A percentile compares a stretch with the other conserved stretches of the same genome.
Conservation (phyloP, 2,888 invertebrate genomes). For the Lingula anatina region DNA sequence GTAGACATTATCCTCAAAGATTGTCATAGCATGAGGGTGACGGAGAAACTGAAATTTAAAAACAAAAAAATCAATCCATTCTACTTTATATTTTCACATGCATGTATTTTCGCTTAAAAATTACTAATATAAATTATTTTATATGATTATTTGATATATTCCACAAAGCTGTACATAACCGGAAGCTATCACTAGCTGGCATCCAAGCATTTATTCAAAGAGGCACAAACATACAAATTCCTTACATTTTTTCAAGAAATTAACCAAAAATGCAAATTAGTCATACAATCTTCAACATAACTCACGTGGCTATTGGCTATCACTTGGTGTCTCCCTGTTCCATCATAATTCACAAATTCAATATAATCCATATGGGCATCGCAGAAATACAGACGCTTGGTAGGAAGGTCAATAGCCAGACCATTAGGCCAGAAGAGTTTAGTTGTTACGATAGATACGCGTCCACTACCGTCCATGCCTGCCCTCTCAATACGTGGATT, state of each 20-base stretch:
- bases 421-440: constrained; percentile 99
- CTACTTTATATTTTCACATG: too few species aligned
- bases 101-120: too few species aligned
- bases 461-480: constrained; percentile 89
- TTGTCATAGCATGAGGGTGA: constrained; percentile 73
- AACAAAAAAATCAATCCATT: too few species aligned
- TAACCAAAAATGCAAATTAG: too few species aligned
- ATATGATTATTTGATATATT: too few species aligned
- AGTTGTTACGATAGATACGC: constrained; percentile 79
- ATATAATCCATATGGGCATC: constrained; percentile 97
- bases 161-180: too few species aligned
- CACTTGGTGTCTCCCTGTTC: constrained; percentile 81
- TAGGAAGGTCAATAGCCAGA: constrained; percentile 90
- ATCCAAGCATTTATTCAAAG: too few species aligned
- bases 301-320: constrained; percentile 51
- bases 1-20: constrained; percentile 53
- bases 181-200: too few species aligned
- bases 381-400: constrained; percentile 89
- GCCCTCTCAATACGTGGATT: constrained; percentile 92
- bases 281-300: too few species aligned
- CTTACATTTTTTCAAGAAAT: too few species aligned
- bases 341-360: constrained; percentile 96
- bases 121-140: too few species aligned
- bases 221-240: too few species aligned
- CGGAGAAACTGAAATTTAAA: constrained; percentile 72